Base-by-base conservation (phyloP, 1,140 invertebrate genomes). In the Nylanderia fulva region DNA sequence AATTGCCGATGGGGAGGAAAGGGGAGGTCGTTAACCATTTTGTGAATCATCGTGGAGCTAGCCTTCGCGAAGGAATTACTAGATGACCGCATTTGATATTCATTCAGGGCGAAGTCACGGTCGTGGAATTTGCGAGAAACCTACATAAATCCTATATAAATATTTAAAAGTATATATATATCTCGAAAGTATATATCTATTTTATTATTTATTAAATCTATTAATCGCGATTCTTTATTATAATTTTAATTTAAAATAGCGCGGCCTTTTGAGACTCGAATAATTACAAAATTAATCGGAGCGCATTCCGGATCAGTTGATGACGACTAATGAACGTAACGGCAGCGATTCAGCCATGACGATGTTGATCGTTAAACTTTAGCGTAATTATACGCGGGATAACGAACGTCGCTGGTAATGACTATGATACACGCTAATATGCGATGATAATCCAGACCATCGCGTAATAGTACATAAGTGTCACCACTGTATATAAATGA, bases 401-500 rank as follows among this genome's bases (percentile, higher is more conserved):
- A 85, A 85, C 56, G 66, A 88, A 71, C 48, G 71, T 29, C 39
- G n/a, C 21, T 58, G 77, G 66, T 87, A 88, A 87, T 85, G 68
- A 29, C 60, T 39, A 63, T 76, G 76, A 88, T 88, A 88, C 82
- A 88, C 69, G 82, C 64, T 36, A 42, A 42, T 11, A 13, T 29
- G 21, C 45, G 27, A 66, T 60, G 84, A 76, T 88, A 88, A 88
- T 85, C 52, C 76, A 18, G 39, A 18, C 24, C 56, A 21, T 45
- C 24, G 69, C 56, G 54, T 88, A 88, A 88, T 76, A 86, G 74
- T 88, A 88, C 48, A 39, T 88, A 88, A 88, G 75, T 88, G 69
- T 75, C 58, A 64, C 36, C 61, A 45, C 27, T 11, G 33, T 15
- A 33, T 45, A 58, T 18, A 71, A 45, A 66, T 7, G 36, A 27